Percentiles rank a stretch among this genome's conserved stretches.
Conservation (phyloP, 2,888 invertebrate genomes). For the Pachydiplax longipennis region DNA sequence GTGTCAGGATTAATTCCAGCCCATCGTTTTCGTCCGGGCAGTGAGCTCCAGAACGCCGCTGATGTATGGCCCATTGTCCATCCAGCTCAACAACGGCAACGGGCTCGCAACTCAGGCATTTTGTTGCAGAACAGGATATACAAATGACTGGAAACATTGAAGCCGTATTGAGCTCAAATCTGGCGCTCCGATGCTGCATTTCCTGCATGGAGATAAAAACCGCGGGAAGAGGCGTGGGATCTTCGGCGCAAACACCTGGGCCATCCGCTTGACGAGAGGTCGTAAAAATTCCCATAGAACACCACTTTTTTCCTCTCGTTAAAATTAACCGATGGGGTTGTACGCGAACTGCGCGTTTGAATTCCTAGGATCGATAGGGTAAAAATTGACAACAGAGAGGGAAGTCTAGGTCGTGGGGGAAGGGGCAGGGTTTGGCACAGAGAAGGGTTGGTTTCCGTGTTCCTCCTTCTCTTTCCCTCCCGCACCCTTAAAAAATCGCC, state of each 20-base stretch:
- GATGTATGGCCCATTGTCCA: slow-evolving; percentile 4
- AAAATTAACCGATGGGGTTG: not conserved
- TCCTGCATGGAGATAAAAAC: not conserved
- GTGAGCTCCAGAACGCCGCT: not conserved
- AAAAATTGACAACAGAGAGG: not conserved
- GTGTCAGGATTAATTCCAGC: not conserved
- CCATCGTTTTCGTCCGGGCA: not conserved
- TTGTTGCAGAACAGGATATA: slow-evolving; percentile 18
- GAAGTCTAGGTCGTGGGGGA: not conserved
- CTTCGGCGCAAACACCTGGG: not conserved
- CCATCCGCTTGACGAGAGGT: not conserved
- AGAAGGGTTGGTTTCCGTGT: not conserved
- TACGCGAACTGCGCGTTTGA: not conserved
- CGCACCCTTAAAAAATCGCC: not conserved
- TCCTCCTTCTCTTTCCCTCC: not conserved
- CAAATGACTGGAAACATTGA: slow-evolving; percentile 28
- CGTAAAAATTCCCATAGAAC: not conserved
- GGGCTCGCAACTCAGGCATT: not conserved
- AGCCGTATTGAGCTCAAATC: slow-evolving; percentile 2
- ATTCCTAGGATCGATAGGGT: not conserved
- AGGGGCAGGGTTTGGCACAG: not conserved
- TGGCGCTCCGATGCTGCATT: slow-evolving; percentile 20
- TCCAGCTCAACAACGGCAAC: slow-evolving; percentile 11
- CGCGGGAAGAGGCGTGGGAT: not conserved
- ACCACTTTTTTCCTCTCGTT: not conserved